Evolutionary conservation across 2,113 vertebrate genomes (phyloP), one percentile per base, ranked within the genome.

Genomic region (Isurus oxyrinchus): DNA sequence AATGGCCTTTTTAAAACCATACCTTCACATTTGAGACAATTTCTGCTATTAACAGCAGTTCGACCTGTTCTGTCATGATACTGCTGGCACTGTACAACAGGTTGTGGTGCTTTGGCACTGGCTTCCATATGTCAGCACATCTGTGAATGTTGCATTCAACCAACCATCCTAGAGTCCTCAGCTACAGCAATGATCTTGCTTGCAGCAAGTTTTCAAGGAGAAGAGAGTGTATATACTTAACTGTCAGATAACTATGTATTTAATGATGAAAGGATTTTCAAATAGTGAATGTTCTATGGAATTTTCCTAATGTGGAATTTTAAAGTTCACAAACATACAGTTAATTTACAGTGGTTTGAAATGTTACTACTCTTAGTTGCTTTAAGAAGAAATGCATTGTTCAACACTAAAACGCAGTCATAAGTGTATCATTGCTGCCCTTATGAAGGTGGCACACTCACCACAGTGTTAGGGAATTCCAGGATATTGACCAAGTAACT

Each of bases 41-140:
- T 97, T 97, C 97, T 97, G 97, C 97, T 97, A 97, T 97, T 96
- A 97, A 97, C 97, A 97, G 96, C 97, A 97, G 97, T 97, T 97
- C 97, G 98, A 98, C 97, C 98, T 98, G 98, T 98, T 98, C 97
- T 97, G 97, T 98, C 97, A 98, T 98, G 97, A 97, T 98, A 98
- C 98, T 98, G 98, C 98, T 97, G 97, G 97, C 97, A 97, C 97
- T 97, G 97, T 97, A 98, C 98, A 99, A 99, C 98, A 99, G 98
- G 99, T 99, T 98, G 97, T 97, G 97, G 97, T 91, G 97, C 98
- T 97, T 96, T 96, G 97, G 97, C 98, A 98, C 97, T 97, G 97
- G 97, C 97, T 98, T 97, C 98, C 98, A 98, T 98, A 98, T 99
- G 98, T 97, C 98, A 97, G 96, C 97, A 98, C 98, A 98, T 98